Conservation (phyloP, 2,888 invertebrate species). For the Drosophila lacicola region DNA sequence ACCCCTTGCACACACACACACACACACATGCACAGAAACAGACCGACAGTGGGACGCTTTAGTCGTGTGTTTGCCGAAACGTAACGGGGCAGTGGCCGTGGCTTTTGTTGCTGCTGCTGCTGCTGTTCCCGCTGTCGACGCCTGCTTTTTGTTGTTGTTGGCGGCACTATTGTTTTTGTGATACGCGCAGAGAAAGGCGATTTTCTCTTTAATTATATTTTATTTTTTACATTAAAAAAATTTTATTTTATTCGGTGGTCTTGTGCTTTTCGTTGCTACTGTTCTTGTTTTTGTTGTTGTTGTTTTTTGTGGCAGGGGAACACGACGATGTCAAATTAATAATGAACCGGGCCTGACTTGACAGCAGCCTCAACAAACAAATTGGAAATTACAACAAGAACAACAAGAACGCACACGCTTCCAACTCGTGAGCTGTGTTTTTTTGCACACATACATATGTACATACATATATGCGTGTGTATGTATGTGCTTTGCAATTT, state of each 20-base stretch:
- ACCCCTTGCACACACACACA: constrained; percentile 21
- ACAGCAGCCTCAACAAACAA: constrained; percentile 40
- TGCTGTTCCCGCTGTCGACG: constrained; percentile 60
- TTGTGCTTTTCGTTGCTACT: constrained; percentile 22
- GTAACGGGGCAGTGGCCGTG: constrained; percentile 78
- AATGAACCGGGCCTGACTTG: constrained; percentile 72
- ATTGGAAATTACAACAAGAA: constrained; percentile 44
- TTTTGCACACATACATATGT: not conserved
- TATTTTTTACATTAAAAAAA: constrained; percentile 70
- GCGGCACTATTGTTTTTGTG: constrained; percentile 76
- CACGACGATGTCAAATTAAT: constrained; percentile 73
- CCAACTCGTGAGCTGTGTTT: constrained; percentile 52
- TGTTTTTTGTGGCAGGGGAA: constrained; percentile 46
- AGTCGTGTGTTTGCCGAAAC: constrained; percentile 73
- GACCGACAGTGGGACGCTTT: constrained; percentile 50
- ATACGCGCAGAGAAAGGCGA: constrained; percentile 74
- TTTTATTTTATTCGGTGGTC: constrained; percentile 60
- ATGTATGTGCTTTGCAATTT: constrained; percentile 47
- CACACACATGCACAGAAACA: constrained; percentile 30
- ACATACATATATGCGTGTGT: not conserved
- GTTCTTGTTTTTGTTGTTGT: constrained; percentile 19
- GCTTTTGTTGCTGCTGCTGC: constrained; percentile 47
- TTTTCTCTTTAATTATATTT: constrained; percentile 78
- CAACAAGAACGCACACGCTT: constrained; percentile 26
- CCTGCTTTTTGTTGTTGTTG: constrained; percentile 50